Evolutionary conservation across 1,140 invertebrate species (phyloP), one percentile per base, ranked within the genome.

Genomic region (Steinernema feltiae): DNA sequence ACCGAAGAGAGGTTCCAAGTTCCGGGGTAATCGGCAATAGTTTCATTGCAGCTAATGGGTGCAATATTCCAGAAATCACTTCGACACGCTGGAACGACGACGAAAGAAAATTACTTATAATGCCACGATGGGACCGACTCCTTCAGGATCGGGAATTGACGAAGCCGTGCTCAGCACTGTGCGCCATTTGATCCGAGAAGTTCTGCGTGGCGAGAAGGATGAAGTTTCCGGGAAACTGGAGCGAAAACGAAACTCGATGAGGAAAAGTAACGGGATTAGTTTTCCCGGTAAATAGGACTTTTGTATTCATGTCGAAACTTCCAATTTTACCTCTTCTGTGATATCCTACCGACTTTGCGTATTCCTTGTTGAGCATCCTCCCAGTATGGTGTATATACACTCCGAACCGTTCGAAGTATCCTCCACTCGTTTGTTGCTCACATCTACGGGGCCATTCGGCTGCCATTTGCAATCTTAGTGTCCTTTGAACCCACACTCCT

Each of bases 241-340:
- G 53, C 53, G 53, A 3, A 63, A 63, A 27, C 53, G 53, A 27
- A 63, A 63, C 53, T 63, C 53, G 53, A 63, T 63, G 53, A 7
- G 53, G 24, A 41, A 18, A 41, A 41, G 7, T 7, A 41, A 41
- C 35, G 35, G 35, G 18, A 18, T 41, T 41, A n/a, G n/a, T 41
- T 18, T 41, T 18, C 35, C 7, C 35, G 7, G 35, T 41, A 18
- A 41, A 41, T 7, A 41, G 35, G 35, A 41, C 7, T 41, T n/a
- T n/a, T n/a, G n/a, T n/a, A n/a, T n/a, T 41, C 35, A 7, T 7
- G 35, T 7, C 35, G 35, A 18, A 7, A 18, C 7, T 7, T 41
- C 7, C 35, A 41, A 41, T 41, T 18, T 7, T 41, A 41, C 35
- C 35, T 41, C 35, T 41, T 41, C 35, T 41, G 35, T 41, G 35